Conservation (phyloP, 2,888 invertebrate species). For the Oxycera nigricornis region DNA sequence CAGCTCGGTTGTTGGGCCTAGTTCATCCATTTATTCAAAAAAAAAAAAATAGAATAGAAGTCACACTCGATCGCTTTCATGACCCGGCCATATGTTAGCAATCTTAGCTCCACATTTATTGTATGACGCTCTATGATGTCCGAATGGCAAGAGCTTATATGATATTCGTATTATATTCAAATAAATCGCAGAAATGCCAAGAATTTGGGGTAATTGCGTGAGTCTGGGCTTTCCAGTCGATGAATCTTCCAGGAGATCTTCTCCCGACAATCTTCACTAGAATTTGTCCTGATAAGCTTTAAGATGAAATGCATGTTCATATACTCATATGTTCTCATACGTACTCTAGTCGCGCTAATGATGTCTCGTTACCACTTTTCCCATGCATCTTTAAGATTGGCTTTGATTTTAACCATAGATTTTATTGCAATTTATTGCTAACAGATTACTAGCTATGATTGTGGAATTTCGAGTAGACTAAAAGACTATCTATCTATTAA, state of each 20-base stretch:
- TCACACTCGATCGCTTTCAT: conserved; percentile 38
- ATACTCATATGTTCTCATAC: background rate
- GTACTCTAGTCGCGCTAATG: background rate
- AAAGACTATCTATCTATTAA: too few relatives aligned
- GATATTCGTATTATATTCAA: background rate
- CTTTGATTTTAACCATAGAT: background rate
- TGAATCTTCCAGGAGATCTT: conserved; percentile 11
- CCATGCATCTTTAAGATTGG: background rate
- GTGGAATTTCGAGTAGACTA: conserved; percentile 10
- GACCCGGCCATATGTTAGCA: conserved; percentile 36
- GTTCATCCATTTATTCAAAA: conserved; percentile 26
- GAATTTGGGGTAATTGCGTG: conserved; percentile 36
- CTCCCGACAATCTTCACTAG: background rate
- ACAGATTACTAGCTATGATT: conserved; percentile 5
- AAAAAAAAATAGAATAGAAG: too few relatives aligned
- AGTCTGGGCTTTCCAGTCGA: background rate
- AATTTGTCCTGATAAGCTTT: background rate
- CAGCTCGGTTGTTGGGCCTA: background rate
- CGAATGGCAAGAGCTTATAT: background rate
- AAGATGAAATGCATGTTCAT: background rate
- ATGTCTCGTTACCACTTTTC: background rate
- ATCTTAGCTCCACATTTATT: background rate
- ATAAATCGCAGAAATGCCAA: conserved; percentile 35
- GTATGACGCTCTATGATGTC: background rate
- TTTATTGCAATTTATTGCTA: conserved; percentile 33